These are phyloP conservation scores for Heteractis magnifica DNA, from an alignment of 92 coral and sea anemone genomes.

Conservation along the genomic window DNA sequence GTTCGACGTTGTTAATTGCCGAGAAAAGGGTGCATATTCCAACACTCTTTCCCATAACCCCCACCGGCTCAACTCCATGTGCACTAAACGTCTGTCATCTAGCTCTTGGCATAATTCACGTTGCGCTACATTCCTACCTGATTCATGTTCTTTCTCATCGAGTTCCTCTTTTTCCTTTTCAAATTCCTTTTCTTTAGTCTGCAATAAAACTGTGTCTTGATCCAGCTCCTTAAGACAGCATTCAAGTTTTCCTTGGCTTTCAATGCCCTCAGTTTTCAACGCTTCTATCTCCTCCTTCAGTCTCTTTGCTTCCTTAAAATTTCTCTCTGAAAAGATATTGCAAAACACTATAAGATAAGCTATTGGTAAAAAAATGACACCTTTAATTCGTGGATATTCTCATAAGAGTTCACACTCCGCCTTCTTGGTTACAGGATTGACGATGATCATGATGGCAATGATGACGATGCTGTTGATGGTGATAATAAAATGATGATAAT, in stretches of 20 bases:
- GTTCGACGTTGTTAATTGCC: no score
- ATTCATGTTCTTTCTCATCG: slow-evolving; percentile 18
- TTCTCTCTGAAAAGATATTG: slow-evolving; percentile 43
- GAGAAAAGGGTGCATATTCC: no score
- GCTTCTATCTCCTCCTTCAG: slow-evolving; percentile 70
- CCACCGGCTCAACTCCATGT: not conserved
- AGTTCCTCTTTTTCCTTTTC: slow-evolving; percentile 14
- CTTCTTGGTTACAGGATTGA: no score
- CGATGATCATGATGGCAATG: no score
- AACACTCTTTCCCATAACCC: no score
- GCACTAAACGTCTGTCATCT: no score
- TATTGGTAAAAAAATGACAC: not conserved
- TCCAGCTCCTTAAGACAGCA: slow-evolving; percentile 25
- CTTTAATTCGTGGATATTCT: not conserved
- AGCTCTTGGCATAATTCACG: no score
- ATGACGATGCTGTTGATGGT: no score
- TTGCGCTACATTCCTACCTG: slow-evolving; percentile 8
- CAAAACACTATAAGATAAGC: not conserved
- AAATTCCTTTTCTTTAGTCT: slow-evolving; percentile 32
- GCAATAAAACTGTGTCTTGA: slow-evolving; percentile 32
- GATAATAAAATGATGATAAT: no score
- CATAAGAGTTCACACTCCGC: no score
- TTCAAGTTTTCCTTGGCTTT: slow-evolving; percentile 61
- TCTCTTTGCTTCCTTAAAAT: slow-evolving; percentile 84
- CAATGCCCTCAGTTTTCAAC: slow-evolving; percentile 49